These are phyloP conservation scores for Chaetophractus vellerosus DNA, from an alignment of 2,797 vertebrate species.

Conservation along the genomic window DNA sequence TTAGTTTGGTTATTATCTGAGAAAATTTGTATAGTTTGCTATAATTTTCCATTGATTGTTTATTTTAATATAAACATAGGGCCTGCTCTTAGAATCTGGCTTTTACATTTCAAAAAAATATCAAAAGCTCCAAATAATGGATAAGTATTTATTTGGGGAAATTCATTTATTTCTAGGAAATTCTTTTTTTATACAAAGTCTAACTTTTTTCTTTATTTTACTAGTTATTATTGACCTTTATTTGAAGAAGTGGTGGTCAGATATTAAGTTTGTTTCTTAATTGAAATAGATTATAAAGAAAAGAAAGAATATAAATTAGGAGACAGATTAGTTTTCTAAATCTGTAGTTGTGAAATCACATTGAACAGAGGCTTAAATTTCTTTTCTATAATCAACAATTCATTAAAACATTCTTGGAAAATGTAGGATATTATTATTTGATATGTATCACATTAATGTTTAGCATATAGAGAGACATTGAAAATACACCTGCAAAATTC, in stretches of 20 bases:
- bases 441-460: background rate
- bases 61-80: background rate
- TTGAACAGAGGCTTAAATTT: background rate
- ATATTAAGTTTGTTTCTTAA: background rate
- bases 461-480: background rate
- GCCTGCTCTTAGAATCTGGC: background rate
- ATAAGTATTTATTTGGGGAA: background rate
- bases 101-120: slow-evolving; percentile 13
- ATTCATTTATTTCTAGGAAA: slow-evolving; percentile 30
- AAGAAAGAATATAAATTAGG: background rate
- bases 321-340: slow-evolving; percentile 44
- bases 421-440: background rate
- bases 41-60: background rate
- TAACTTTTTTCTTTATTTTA: slow-evolving; percentile 24
- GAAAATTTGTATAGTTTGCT: background rate
- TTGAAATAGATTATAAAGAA: background rate
- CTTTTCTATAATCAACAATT: background rate
- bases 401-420: background rate
- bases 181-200: background rate
- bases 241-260: background rate
- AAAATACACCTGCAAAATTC: background rate
- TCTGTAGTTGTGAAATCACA: background rate
- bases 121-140: background rate
- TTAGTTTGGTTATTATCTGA: background rate
- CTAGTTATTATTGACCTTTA: background rate